These are phyloP conservation scores for Agrotis exclamationis DNA, from an alignment of 2,888 invertebrate genomes.

Conservation along the genomic window DNA sequence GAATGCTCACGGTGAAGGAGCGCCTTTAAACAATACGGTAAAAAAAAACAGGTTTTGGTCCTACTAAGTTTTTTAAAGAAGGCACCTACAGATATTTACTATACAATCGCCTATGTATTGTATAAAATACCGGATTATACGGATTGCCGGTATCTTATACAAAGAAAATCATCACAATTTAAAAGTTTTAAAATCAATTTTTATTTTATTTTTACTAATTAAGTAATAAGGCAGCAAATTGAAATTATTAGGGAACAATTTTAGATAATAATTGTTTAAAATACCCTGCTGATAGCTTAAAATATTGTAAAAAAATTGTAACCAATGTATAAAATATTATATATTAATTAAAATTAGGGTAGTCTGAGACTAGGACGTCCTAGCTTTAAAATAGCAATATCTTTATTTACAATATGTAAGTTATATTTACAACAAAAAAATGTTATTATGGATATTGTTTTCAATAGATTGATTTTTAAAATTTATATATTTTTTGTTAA, in stretches of 20 bases:
- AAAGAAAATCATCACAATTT: slow-evolving; percentile 27
- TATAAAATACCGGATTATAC: too few species aligned
- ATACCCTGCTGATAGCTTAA: neutral
- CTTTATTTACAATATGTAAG: neutral
- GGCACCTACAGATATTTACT: too few species aligned
- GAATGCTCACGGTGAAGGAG: too few species aligned
- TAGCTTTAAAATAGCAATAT: slow-evolving; percentile 28
- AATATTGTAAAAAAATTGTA: slow-evolving; percentile 2
- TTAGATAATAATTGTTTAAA: slow-evolving; percentile 3
- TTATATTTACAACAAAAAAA: neutral
- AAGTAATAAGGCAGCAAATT: slow-evolving; percentile 21
- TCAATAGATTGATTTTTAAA: neutral
- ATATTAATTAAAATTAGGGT: neutral
- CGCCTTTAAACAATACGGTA: too few species aligned
- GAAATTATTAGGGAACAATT: slow-evolving; percentile 34
- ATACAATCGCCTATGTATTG: too few species aligned
- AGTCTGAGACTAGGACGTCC: slow-evolving; percentile 8
- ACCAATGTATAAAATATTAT: slow-evolving; percentile 5
- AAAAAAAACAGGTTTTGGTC: too few species aligned
- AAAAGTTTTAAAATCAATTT: neutral
- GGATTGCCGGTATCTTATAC: neutral
- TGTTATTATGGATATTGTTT: neutral
- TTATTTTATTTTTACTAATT: neutral
- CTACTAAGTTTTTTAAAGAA: too few species aligned
- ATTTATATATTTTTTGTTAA: neutral